Percentiles rank a stretch among this genome's conserved stretches.
Conservation (phyloP, 2,797 vertebrate species). For the Micropoecilia bifurca region DNA sequence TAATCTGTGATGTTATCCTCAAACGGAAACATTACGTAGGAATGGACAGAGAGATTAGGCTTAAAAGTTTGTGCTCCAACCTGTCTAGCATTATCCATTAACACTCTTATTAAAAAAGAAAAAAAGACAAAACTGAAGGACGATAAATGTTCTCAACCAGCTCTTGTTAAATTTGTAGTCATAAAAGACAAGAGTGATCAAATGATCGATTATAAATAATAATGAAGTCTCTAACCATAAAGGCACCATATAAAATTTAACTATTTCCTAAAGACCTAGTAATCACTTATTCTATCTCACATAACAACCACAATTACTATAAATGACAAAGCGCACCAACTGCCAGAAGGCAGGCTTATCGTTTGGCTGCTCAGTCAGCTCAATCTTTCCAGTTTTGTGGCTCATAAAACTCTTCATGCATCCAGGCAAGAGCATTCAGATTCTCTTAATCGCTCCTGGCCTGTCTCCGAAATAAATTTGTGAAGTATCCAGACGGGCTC, state of each 20-base stretch:
- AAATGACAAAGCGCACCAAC: not conserved
- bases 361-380: not conserved
- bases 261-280: not conserved
- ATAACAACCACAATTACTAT: not conserved
- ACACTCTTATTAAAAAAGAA: not conserved
- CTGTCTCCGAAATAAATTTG: not conserved
- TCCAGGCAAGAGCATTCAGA: not conserved
- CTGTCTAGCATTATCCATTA: not conserved
- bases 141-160: not conserved
- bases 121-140: not conserved
- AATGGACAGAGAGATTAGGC: not conserved
- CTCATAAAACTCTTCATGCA: not conserved
- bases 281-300: not conserved
- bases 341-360: not conserved
- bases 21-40: not conserved
- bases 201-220: not conserved
- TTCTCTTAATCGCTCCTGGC: not conserved
- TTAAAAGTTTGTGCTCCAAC: not conserved
- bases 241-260: not conserved
- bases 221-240: not conserved
- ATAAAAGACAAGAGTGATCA: not conserved
- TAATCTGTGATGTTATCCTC: not conserved
- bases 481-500: not conserved
- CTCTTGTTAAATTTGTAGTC: not conserved
- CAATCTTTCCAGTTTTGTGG: not conserved